Evolutionary conservation across 1,140 invertebrate genomes (phyloP).

Genomic region (Conus ventricosus): DNA sequence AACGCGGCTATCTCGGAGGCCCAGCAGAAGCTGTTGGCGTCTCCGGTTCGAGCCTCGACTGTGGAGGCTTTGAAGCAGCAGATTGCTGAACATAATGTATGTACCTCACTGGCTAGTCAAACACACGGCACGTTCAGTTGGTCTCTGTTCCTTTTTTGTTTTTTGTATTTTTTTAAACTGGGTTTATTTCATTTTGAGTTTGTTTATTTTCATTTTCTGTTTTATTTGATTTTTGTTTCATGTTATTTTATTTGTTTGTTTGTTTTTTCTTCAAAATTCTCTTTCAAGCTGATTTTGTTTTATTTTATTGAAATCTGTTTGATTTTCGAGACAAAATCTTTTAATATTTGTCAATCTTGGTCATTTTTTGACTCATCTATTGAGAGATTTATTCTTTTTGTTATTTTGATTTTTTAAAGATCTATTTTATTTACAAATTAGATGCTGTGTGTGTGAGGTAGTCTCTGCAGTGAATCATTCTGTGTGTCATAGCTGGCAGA

Average conservation of each 20-base stretch:
- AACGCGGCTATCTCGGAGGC: conserved; percentile 87
- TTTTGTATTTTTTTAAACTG: not conserved
- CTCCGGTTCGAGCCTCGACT: conserved; percentile 86
- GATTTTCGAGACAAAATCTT: no score
- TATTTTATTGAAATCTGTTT: no score
- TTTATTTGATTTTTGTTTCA: not conserved
- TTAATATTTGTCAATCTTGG: no score
- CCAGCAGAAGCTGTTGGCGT: conserved; percentile 88
- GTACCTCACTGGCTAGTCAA: conserved; percentile 70
- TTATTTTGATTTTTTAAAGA: not conserved
- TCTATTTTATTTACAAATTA: not conserved
- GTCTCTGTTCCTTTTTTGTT: not conserved
- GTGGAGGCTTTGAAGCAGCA: conserved; percentile 89
- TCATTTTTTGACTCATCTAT: not conserved
- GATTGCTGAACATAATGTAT: conserved; percentile 92
- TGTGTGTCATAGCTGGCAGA: not conserved
- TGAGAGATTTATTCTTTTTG: not conserved
- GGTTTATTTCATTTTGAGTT: not conserved
- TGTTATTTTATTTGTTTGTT: not conserved
- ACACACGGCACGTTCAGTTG: not conserved
- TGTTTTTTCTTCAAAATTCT: not conserved
- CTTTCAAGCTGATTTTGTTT: not conserved
- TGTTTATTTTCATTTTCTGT: conserved; percentile 16
- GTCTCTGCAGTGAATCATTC: not conserved
- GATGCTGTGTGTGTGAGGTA: not conserved